Conservation (phyloP, 2,113 vertebrate species). For the Hemibates koningsi region DNA sequence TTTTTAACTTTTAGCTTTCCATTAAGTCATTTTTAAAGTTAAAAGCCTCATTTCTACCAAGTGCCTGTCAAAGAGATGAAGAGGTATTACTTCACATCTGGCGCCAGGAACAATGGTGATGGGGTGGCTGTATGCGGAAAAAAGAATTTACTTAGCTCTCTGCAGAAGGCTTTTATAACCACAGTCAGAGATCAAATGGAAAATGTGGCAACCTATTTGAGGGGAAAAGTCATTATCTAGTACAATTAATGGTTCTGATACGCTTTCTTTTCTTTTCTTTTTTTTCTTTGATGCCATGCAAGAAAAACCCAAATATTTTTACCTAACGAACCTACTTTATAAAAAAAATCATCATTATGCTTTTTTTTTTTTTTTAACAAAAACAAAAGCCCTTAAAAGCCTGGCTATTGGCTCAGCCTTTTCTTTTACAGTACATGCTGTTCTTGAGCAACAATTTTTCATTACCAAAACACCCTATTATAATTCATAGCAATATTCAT, state of each 20-base stretch:
- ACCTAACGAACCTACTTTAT: neutral
- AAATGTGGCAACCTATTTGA: neutral
- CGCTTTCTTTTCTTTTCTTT: neutral
- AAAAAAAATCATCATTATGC: neutral
- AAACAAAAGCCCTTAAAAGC: neutral
- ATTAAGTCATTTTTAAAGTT: slow-evolving; percentile 16
- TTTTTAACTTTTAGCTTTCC: neutral
- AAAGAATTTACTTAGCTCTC: neutral
- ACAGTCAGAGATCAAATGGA: neutral
- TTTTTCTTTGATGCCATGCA: neutral
- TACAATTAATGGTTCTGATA: neutral
- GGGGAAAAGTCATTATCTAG: neutral
- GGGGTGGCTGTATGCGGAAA: neutral
- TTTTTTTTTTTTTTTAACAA: neutral
- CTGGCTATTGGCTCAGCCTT: neutral
- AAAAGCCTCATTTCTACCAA: slow-evolving; percentile 23
- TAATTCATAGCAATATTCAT: neutral
- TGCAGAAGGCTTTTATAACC: neutral
- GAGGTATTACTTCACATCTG: slow-evolving; percentile 42
- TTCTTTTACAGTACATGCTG: neutral
- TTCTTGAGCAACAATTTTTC: neutral
- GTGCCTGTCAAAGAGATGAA: slow-evolving; percentile 8
- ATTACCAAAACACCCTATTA: neutral
- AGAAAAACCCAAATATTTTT: neutral
- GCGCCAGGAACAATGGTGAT: slow-evolving; percentile 9